A percentile compares a stretch with the other conserved stretches of the same genome.
These are phyloP conservation scores for Anticlea derivata DNA, from an alignment of 2,888 invertebrate genomes.

Conservation along the genomic window DNA sequence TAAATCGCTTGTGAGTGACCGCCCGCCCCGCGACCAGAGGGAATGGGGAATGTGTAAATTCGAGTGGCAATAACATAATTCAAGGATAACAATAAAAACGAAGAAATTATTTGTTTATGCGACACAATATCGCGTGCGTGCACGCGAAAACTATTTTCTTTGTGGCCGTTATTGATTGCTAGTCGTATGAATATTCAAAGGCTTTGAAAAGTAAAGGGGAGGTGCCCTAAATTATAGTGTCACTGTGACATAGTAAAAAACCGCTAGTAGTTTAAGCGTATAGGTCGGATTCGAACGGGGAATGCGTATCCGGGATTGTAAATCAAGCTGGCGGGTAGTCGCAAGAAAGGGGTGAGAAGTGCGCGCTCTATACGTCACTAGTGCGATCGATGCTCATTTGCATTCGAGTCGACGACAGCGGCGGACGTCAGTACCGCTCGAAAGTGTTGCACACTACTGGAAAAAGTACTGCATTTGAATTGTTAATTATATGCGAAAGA, in stretches of 20 bases:
- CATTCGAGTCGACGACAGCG: conserved; percentile 70
- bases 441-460: conserved; percentile 72
- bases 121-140: conserved; percentile 80
- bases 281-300: conserved; percentile 70
- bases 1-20: conserved; percentile 59
- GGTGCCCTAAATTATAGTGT: conserved; percentile 81
- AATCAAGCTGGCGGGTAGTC: conserved; percentile 80
- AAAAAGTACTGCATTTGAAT: conserved; percentile 79
- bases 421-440: conserved; percentile 77
- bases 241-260: conserved; percentile 80
- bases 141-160: conserved; percentile 82
- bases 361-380: conserved; percentile 76
- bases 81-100: conserved; percentile 73
- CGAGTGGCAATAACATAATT: conserved; percentile 62
- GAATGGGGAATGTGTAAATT: conserved; percentile 54
- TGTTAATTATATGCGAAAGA: conserved; percentile 74
- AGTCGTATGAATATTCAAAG: conserved; percentile 82
- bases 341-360: conserved; percentile 81
- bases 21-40: conserved; percentile 34
- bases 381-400: conserved; percentile 80
- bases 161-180: conserved; percentile 81
- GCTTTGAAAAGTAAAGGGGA: conserved; percentile 77
- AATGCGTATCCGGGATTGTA: conserved; percentile 77
- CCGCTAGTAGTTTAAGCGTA: conserved; percentile 70
- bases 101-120: conserved; percentile 81